These are phyloP conservation scores for Zootermopsis nevadensis DNA, from an alignment of 2,888 invertebrate genomes.

Conservation along the genomic window DNA sequence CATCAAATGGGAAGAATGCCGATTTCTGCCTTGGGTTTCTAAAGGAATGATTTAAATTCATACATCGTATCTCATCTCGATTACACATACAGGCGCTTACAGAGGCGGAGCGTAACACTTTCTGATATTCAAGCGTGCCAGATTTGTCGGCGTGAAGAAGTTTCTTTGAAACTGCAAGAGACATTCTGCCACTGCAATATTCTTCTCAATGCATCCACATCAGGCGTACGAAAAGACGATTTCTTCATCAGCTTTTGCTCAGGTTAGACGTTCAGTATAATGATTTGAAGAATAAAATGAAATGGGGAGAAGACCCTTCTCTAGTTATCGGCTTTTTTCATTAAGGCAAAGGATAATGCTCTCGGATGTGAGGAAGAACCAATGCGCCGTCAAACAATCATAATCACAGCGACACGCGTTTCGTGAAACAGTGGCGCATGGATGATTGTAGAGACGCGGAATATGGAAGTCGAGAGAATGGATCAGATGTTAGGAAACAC, in stretches of 20 bases:
- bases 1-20: no score
- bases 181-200: slow-evolving; percentile 17
- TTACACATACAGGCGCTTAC: background rate
- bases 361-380: slow-evolving; percentile 28
- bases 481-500: no score
- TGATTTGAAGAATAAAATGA: slow-evolving; percentile 42
- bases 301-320: slow-evolving; percentile 34
- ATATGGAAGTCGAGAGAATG: no score
- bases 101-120: background rate
- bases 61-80: background rate
- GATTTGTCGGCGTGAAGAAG: background rate
- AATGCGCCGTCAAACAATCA: slow-evolving; percentile 35
- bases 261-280: slow-evolving; percentile 33
- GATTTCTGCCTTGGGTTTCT: no score
- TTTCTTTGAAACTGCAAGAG: slow-evolving; percentile 27
- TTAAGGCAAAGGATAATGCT: slow-evolving; percentile 42
- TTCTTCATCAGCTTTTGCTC: slow-evolving; percentile 35
- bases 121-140: background rate
- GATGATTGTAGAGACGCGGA: no score
- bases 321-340: slow-evolving; percentile 49
- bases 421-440: background rate
- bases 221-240: slow-evolving; percentile 12
- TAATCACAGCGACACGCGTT: slow-evolving; percentile 32
- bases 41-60: no score
- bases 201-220: background rate